Conservation (phyloP, 2,797 vertebrate species). For the Vultur gryphus region DNA sequence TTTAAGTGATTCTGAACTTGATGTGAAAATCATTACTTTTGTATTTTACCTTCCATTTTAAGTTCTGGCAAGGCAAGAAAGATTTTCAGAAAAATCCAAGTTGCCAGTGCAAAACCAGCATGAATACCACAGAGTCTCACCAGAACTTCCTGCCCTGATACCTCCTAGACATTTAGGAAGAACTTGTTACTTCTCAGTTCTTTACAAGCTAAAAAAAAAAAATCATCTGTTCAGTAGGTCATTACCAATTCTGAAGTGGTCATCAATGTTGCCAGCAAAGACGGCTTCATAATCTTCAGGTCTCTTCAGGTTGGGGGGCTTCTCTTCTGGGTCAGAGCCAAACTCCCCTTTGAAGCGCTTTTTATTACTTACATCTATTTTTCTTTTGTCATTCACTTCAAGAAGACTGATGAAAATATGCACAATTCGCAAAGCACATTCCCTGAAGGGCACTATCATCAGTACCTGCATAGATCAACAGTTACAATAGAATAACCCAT, state of each 20-base stretch:
- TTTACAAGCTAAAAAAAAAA: not conserved
- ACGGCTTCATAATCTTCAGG: slow-evolving; percentile 92
- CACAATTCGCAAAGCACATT: slow-evolving; percentile 83
- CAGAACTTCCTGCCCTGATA: not conserved
- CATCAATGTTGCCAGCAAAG: slow-evolving; percentile 94
- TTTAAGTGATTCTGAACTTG: not conserved
- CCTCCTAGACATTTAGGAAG: not conserved
- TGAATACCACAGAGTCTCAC: not conserved
- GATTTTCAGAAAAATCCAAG: not conserved
- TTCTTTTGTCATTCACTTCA: slow-evolving; percentile 83
- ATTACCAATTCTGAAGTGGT: slow-evolving; percentile 95
- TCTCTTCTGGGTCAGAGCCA: slow-evolving; percentile 82
- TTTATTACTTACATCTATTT: slow-evolving; percentile 91
- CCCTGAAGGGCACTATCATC: slow-evolving; percentile 91
- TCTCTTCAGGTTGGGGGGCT: slow-evolving; percentile 81
- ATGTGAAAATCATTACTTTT: not conserved
- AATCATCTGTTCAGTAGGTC: not conserved
- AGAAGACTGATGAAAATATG: slow-evolving; percentile 87
- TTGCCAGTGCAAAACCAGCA: not conserved
- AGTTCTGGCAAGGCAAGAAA: not conserved
- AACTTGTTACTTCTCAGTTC: not conserved
- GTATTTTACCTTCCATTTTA: not conserved
- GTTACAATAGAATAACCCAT: not conserved
- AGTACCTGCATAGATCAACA: slow-evolving; percentile 79
- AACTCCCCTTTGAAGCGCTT: slow-evolving; percentile 94